A percentile compares a stretch with the other conserved stretches of the same genome.
phyloP scores from a whole-genome alignment of 2,888 invertebrate genomes.

The Phyto melanocephala region DNA sequence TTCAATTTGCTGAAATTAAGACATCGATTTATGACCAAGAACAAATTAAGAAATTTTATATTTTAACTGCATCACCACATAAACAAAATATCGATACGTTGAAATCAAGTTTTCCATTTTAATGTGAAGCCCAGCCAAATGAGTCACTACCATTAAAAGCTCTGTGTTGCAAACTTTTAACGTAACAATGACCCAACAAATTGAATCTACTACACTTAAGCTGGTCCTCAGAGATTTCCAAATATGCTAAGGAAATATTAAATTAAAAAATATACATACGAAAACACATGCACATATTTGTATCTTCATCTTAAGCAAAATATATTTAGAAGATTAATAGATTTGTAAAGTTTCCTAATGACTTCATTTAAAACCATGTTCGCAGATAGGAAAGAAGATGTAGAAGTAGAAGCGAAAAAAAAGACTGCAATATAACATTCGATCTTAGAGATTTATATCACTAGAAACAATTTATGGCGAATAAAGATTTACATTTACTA shows the following conservation, averaged over 20 bases:
- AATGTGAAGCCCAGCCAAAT: neutral
- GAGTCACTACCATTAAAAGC: neutral
- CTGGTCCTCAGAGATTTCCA: constrained; percentile 20
- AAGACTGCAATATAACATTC: constrained; percentile 52
- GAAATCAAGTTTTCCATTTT: constrained; percentile 13
- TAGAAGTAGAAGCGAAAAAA: neutral
- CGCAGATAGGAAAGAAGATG: constrained; percentile 24
- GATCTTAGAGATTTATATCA: constrained; percentile 64
- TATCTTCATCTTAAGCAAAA: constrained; percentile 50
- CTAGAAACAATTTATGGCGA: constrained; percentile 60
- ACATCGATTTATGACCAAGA: constrained; percentile 17
- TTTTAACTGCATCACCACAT: neutral
- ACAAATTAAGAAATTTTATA: constrained; percentile 21
- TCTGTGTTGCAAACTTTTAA: neutral
- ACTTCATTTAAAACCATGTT: constrained; percentile 63
- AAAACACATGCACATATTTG: constrained; percentile 14
- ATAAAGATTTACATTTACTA: constrained; percentile 64
- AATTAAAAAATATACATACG: neutral
- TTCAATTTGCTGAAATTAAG: constrained; percentile 1
- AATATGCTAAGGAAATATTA: constrained; percentile 6
- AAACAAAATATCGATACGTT: constrained; percentile 10
- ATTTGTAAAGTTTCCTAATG: constrained; percentile 64
- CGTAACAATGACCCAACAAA: neutral
- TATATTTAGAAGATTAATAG: constrained; percentile 62
- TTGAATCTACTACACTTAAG: neutral